A percentile compares a stretch with the other conserved stretches of the same genome.
These are phyloP conservation scores for Motacilla tschutschensis DNA, from an alignment of 2,113 vertebrate genomes.

Conservation along the genomic window DNA sequence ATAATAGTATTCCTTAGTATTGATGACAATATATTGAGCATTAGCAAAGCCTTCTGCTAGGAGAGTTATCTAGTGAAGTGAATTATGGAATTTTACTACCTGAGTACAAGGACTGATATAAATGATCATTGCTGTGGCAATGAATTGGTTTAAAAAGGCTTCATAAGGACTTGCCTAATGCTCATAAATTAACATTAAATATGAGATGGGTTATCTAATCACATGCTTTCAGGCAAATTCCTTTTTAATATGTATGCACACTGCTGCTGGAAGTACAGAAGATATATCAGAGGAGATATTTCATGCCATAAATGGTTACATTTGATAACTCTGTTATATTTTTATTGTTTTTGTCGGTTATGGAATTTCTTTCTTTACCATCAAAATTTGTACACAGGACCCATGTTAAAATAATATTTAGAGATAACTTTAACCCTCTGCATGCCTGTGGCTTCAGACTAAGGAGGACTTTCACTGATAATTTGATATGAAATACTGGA, in stretches of 20 bases:
- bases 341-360: neutral
- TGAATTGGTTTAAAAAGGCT: constrained; percentile 59
- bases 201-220: constrained; percentile 51
- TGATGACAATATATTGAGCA: constrained; percentile 47
- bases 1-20: constrained; percentile 50
- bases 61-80: constrained; percentile 51
- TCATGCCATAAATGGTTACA: neutral
- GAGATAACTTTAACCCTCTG: neutral
- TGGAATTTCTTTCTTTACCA: neutral
- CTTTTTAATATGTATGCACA: constrained; percentile 57
- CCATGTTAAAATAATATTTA: neutral
- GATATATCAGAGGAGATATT: constrained; percentile 17
- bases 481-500: neutral
- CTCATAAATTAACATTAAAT: constrained; percentile 69
- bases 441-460: neutral
- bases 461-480: neutral
- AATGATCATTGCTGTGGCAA: constrained; percentile 46
- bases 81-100: constrained; percentile 67
- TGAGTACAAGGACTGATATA: constrained; percentile 47
- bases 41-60: constrained; percentile 28
- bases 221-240: constrained; percentile 48
- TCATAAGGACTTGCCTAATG: constrained; percentile 62
- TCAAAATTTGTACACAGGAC: neutral
- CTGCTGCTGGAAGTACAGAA: constrained; percentile 25
- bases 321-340: neutral